A percentile compares a stretch with the other conserved stretches of the same genome.
Conservation (phyloP, 92 coral and sea anemone genomes). For the Ricordea florida region DNA sequence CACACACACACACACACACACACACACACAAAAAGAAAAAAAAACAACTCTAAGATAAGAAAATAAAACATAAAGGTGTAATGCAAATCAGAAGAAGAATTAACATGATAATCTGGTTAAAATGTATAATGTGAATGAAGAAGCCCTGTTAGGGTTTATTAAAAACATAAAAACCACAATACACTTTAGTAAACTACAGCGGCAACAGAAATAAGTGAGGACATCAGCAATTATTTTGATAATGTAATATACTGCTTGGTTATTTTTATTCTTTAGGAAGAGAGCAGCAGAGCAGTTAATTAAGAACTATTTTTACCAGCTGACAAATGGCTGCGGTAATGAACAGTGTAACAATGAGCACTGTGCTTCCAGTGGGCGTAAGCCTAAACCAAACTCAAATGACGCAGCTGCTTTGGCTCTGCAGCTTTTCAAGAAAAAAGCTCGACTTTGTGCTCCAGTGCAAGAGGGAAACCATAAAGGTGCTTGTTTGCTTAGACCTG, state of each 20-base stretch:
- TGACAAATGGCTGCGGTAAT: conserved; percentile 91
- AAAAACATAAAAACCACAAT: too few relatives aligned
- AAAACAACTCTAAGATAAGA: too few relatives aligned
- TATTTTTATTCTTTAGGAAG: conserved; percentile 43
- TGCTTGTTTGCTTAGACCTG: neutral
- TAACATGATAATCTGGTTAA: too few relatives aligned
- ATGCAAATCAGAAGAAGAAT: too few relatives aligned
- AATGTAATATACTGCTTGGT: neutral
- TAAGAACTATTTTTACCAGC: conserved; percentile 85
- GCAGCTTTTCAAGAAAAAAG: conserved; percentile 82
- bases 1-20: too few relatives aligned
- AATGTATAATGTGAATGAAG: too few relatives aligned
- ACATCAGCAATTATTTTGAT: neutral
- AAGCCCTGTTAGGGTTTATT: too few relatives aligned
- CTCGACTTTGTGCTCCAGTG: conserved; percentile 74
- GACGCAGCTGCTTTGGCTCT: conserved; percentile 93
- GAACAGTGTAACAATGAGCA: conserved; percentile 75
- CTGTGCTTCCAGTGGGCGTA: conserved; percentile 91
- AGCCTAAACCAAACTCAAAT: conserved; percentile 48
- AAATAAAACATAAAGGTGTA: too few relatives aligned
- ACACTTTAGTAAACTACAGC: too few relatives aligned
- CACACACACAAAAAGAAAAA: too few relatives aligned
- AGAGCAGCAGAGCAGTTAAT: conserved; percentile 83
- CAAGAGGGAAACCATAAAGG: conserved; percentile 71
- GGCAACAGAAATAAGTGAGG: too few relatives aligned